Evolutionary conservation across 30 jellyfish, hydroid and myxozoan species (phyloP).

Genomic region (Sanderia malayensis): DNA sequence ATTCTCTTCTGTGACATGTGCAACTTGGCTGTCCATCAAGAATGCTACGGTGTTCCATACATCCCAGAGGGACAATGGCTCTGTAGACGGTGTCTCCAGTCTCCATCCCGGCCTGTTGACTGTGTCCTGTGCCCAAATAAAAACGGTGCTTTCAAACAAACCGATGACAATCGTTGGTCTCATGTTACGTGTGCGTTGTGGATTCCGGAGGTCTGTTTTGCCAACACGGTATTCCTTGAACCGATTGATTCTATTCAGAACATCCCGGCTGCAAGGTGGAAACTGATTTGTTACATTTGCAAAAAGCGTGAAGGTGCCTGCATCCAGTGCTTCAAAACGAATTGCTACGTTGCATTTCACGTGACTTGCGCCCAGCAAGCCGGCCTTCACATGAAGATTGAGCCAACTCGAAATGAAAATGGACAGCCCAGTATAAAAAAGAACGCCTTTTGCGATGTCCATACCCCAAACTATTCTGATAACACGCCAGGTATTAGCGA

Average conservation of each 20-base stretch:
- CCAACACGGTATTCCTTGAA: constrained; percentile 96
- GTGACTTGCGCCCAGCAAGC: constrained; percentile 99
- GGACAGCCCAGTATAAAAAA: constrained; percentile 96
- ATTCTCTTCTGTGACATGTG: constrained; percentile 98
- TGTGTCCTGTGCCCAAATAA: constrained; percentile 95
- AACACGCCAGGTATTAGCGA: constrained; percentile 79
- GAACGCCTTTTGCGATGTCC: constrained; percentile 82
- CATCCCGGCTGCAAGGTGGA: constrained; percentile 97
- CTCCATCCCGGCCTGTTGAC: constrained; percentile 97
- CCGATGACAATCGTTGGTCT: constrained; percentile 95
- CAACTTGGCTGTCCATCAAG: constrained; percentile 98
- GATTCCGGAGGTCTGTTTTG: constrained; percentile 99
- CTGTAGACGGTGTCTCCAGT: constrained; percentile 92
- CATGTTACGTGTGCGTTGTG: constrained; percentile 99
- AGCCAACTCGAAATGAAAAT: constrained; percentile 82
- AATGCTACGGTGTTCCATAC: constrained; percentile 99
- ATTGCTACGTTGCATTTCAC: constrained; percentile 95
- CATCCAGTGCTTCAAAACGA: constrained; percentile 92
- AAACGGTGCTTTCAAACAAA: constrained; percentile 98
- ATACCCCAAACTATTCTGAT: constrained; percentile 82
- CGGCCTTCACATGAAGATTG: constrained; percentile 92
- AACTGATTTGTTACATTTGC: constrained; percentile 87
- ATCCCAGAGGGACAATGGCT: constrained; percentile 99
- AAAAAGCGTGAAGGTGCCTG: constrained; percentile 96
- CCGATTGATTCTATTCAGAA: constrained; percentile 95